These are phyloP conservation scores for Psephotus haematonotus DNA, from an alignment of 2,113 vertebrate species.

Conservation along the genomic window DNA sequence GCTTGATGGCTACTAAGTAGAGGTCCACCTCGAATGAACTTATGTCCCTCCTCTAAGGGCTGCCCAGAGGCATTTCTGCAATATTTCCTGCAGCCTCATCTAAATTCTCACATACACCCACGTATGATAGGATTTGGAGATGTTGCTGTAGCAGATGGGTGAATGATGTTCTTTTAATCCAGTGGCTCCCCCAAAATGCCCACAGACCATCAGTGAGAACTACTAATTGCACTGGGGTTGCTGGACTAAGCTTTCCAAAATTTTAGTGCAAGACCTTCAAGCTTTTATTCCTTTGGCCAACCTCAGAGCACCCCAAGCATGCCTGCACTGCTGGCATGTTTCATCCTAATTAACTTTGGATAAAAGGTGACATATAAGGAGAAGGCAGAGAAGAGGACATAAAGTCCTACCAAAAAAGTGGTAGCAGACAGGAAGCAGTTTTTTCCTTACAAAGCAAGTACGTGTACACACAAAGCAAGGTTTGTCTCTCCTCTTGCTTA, in stretches of 20 bases:
- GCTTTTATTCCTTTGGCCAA: background rate
- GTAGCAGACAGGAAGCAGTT: conserved; percentile 8
- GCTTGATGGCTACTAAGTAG: background rate
- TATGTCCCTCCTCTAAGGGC: background rate
- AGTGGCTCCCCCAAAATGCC: background rate
- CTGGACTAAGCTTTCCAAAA: background rate
- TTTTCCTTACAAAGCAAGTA: conserved; percentile 7
- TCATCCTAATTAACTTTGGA: background rate
- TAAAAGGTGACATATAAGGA: background rate
- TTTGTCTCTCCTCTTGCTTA: background rate
- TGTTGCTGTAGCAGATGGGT: background rate
- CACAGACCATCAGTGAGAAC: background rate
- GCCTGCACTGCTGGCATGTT: background rate
- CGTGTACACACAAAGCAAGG: background rate
- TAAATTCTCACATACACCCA: background rate
- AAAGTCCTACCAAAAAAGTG: background rate
- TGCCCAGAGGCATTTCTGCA: background rate
- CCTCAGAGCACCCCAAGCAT: accelerated
- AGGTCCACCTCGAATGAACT: background rate
- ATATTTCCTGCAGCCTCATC: background rate
- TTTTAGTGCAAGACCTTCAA: background rate
- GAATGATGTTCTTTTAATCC: background rate
- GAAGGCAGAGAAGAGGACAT: background rate
- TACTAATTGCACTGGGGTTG: background rate
- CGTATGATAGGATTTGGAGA: background rate